Evolutionary conservation across 2,797 vertebrate species (phyloP), one percentile per base, ranked within the genome.

Genomic region (Allobates femoralis): DNA sequence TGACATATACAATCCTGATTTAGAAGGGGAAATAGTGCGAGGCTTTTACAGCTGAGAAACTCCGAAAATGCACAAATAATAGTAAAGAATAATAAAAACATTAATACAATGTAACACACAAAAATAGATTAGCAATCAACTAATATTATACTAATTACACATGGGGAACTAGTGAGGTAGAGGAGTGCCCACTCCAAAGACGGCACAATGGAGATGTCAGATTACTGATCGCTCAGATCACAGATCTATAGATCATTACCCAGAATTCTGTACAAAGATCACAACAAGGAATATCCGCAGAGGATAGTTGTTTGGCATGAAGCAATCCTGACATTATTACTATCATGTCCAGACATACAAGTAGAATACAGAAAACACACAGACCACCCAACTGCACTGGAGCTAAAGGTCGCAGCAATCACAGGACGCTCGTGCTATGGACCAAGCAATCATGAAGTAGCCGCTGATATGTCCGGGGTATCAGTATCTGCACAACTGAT

Each of bases 361-460:
- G 79, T 1, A 64, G 26, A 19, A 69, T 32, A 32, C 46, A 18
- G 53, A 81, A 50, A 66, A 53, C 79, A 32, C 46, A 51, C 2
- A 34, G 50, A 53, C 46, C 7, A n/a, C 21, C 34, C 28, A 69
- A 69, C 79, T 78, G 34, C 37, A 12, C 53, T 6, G 1, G 37
- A 58, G 55, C 60, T 23, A 78, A 78, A 78, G 76, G 76, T 78
- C 76, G 37, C 76, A 37, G 53, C 76, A 78, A 78, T 78, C 76
- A 78, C 11, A 56, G 18, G 75, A 77, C 5, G 26, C 75, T 77
- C 56, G 19, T 37, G 23, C 60, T 34, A 60, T 60, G 19, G 55
- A 32, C 76, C 32, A 23, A 58, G 58, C 76, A 78, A 37, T n/a
- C n/a, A 78, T 60, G 32, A 60, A 58, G 60, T 30, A 78, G 53